These are phyloP conservation scores for Folsomia manolachei DNA, from an alignment of 2,888 invertebrate genomes.

Conservation along the genomic window DNA sequence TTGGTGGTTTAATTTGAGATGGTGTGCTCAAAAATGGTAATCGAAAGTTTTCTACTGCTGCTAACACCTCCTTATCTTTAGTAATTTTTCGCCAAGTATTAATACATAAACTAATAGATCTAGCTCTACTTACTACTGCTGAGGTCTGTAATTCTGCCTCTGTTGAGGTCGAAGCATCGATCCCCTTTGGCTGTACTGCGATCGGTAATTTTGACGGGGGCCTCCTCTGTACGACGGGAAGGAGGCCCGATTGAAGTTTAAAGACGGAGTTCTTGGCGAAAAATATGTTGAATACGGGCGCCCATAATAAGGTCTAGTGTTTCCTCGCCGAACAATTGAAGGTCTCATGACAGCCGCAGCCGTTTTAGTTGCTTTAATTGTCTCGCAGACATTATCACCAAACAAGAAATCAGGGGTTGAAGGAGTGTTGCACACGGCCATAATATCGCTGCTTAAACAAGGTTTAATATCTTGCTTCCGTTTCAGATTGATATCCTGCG, in stretches of 20 bases:
- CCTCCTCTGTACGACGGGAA: background rate
- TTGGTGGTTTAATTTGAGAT: background rate
- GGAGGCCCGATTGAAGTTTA: background rate
- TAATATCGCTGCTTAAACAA: background rate
- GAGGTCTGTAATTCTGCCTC: background rate
- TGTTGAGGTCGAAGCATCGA: background rate
- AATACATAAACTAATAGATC: constrained; percentile 5
- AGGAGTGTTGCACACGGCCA: background rate
- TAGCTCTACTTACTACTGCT: constrained; percentile 26
- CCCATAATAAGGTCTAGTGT: background rate
- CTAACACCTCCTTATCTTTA: constrained; percentile 9
- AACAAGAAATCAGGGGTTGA: background rate
- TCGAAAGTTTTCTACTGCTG: constrained; percentile 15
- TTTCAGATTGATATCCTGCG: background rate
- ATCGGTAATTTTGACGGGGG: background rate
- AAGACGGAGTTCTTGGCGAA: background rate
- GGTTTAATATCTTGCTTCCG: background rate
- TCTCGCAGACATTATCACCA: background rate
- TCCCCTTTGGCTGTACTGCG: background rate
- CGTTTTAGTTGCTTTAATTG: background rate
- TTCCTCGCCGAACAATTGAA: background rate
- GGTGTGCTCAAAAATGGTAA: constrained; percentile 10
- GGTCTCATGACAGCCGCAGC: background rate
- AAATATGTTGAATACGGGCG: too few species aligned
- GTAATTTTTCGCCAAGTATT: constrained; percentile 21